A percentile compares a stretch with the other conserved stretches of the same genome.
Conservation (phyloP, 2,797 vertebrate species). For the Xenops minutus region DNA sequence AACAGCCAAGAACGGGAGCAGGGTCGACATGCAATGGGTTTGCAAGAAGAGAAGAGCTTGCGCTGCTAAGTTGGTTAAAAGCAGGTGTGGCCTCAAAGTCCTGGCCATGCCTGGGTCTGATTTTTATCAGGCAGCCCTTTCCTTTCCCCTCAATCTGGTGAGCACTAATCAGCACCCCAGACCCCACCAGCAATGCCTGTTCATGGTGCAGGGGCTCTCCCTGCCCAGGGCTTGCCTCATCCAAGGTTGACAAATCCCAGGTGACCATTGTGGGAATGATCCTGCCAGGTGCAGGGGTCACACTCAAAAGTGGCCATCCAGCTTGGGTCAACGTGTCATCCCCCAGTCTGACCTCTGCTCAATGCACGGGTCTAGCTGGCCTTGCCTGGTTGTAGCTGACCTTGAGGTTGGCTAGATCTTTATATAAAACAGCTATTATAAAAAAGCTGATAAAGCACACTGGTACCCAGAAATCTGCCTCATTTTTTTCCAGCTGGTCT, state of each 20-base stretch:
- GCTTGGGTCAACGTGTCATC: accelerated
- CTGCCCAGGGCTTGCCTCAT: neutral
- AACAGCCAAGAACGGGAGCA: neutral
- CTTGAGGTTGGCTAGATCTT: neutral
- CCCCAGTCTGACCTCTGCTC: neutral
- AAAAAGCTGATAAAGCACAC: neutral
- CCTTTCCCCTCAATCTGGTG: neutral
- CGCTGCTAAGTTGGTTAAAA: neutral
- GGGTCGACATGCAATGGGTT: neutral
- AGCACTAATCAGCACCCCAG: too few relatives aligned
- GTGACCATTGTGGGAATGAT: neutral
- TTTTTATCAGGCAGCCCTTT: neutral
- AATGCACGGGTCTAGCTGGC: neutral
- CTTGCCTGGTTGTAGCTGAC: neutral
- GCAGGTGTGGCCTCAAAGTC: neutral
- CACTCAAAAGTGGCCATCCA: neutral
- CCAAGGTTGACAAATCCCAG: neutral
- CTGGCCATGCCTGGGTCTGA: neutral
- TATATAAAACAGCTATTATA: neutral
- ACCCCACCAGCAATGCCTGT: neutral
- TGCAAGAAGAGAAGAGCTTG: neutral
- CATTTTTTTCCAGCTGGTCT: neutral
- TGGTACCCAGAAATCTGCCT: neutral
- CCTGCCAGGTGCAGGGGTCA: neutral
- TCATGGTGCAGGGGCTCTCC: accelerated